These are phyloP conservation scores for Conger conger DNA, from an alignment of 2,113 vertebrate genomes.

Conservation along the genomic window DNA sequence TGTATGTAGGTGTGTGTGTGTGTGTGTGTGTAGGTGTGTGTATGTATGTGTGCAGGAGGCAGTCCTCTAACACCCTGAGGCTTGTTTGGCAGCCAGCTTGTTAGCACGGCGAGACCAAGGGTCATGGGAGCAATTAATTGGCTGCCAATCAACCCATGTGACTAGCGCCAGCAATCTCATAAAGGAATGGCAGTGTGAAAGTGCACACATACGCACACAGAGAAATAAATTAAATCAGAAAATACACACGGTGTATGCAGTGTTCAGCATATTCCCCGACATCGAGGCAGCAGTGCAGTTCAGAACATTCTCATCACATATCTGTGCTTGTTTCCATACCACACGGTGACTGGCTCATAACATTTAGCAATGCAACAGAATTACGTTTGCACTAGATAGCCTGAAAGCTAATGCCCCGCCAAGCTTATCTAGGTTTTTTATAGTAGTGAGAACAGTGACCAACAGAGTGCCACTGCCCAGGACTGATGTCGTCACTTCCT, in stretches of 20 bases:
- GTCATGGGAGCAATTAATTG: slow-evolving; percentile 68
- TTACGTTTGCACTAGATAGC: too few species aligned
- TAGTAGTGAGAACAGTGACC: slow-evolving; percentile 1
- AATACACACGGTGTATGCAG: too few species aligned
- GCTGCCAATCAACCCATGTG: slow-evolving; percentile 61
- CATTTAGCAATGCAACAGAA: too few species aligned
- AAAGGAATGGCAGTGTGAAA: slow-evolving; percentile 57
- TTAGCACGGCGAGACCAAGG: slow-evolving; percentile 69
- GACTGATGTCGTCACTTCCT: background rate
- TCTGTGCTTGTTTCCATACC: background rate
- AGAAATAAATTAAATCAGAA: background rate
- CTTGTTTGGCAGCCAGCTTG: slow-evolving; percentile 46
- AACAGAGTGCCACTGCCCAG: background rate
- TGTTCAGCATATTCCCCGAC: too few species aligned
- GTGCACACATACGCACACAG: background rate
- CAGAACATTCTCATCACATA: too few species aligned
- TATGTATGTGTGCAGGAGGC: background rate
- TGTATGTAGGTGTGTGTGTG: background rate
- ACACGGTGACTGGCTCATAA: too few species aligned
- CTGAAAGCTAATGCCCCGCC: too few species aligned
- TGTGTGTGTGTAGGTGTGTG: background rate
- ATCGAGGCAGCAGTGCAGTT: too few species aligned
- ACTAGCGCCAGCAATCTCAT: slow-evolving; percentile 51
- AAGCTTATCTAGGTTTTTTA: too few species aligned
- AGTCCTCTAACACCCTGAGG: background rate